These are phyloP conservation scores for Manis javanica DNA, from an alignment of 2,797 vertebrate genomes.

Conservation along the genomic window DNA sequence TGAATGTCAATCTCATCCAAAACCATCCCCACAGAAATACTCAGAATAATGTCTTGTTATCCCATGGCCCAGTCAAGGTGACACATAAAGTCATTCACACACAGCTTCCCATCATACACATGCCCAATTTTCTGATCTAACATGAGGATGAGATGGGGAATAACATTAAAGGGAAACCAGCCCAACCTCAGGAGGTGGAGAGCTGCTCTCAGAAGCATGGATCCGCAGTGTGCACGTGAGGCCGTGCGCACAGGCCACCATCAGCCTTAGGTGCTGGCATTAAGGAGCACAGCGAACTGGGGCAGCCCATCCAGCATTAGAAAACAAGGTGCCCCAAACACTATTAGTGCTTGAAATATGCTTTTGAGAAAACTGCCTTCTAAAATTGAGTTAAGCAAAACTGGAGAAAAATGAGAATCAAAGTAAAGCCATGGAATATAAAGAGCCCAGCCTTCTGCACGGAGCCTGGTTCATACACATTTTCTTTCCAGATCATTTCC, in stretches of 20 bases:
- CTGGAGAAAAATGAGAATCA: neutral
- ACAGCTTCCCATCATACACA: neutral
- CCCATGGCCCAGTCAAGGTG: neutral
- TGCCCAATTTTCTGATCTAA: neutral
- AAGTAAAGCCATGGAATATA: neutral
- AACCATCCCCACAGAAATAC: neutral
- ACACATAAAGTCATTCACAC: neutral
- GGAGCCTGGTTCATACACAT: neutral
- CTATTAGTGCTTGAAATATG: neutral
- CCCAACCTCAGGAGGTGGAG: too few species aligned
- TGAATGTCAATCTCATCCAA: neutral
- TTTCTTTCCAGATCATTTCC: neutral
- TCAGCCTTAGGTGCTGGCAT: neutral
- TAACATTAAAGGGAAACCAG: neutral
- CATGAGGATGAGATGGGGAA: neutral
- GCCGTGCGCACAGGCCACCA: fast-evolving
- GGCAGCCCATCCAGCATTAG: neutral
- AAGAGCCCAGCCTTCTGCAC: neutral
- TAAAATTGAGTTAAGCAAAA: neutral
- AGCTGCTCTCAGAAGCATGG: neutral
- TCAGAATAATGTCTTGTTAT: neutral
- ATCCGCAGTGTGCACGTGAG: neutral
- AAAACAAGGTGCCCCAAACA: neutral
- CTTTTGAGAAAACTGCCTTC: neutral
- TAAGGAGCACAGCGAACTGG: neutral